Percentiles rank a stretch among this genome's conserved stretches.
Conservation (phyloP, 2,113 vertebrate species). For the Podarcis muralis region DNA sequence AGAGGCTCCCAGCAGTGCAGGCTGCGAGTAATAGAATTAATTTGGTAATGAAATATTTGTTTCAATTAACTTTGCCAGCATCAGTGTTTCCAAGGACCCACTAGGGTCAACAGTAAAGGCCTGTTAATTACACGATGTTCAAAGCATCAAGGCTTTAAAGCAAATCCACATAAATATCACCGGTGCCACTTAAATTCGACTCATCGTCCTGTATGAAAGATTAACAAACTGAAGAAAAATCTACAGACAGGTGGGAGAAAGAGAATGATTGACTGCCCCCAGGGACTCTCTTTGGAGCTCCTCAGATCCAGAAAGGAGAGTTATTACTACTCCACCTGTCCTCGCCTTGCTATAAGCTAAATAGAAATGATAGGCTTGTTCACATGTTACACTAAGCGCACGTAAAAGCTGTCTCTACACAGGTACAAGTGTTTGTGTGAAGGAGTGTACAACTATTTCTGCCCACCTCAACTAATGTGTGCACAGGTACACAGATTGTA, state of each 20-base stretch:
- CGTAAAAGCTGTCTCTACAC: too few species aligned
- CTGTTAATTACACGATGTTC: conserved; percentile 30
- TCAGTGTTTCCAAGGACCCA: not conserved
- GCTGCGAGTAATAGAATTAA: conserved; percentile 9
- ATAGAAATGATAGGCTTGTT: too few species aligned
- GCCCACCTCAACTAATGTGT: too few species aligned
- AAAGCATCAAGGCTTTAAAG: conserved; percentile 3
- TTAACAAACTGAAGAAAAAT: not conserved
- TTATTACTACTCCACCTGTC: not conserved
- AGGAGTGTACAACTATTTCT: too few species aligned
- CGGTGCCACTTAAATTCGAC: not conserved
- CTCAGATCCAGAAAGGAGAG: not conserved
- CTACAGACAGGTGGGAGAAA: not conserved
- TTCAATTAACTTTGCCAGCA: not conserved
- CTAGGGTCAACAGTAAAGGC: not conserved
- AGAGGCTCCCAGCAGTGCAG: not conserved
- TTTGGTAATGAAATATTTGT: conserved; percentile 29
- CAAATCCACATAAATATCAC: not conserved
- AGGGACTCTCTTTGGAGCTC: not conserved
- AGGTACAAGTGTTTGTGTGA: too few species aligned
- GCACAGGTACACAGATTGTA: too few species aligned
- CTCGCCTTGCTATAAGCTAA: not conserved
- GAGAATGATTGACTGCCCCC: not conserved
- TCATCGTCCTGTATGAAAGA: not conserved
- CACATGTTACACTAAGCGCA: too few species aligned